Percentiles rank a stretch among this genome's conserved stretches.
phyloP scores from a whole-genome alignment of 1,140 invertebrate species.

The Heliconius himera region DNA sequence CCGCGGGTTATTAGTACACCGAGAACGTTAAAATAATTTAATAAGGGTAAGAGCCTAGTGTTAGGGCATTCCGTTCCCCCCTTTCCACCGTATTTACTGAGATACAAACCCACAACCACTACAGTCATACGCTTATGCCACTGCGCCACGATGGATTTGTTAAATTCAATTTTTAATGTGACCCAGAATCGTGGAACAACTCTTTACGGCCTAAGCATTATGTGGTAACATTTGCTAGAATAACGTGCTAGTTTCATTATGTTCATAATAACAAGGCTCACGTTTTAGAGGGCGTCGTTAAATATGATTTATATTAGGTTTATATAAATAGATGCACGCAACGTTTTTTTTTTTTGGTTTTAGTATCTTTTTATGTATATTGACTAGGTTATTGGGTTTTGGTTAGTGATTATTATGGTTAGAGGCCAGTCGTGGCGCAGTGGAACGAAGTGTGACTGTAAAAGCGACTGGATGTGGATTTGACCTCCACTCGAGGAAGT shows the following conservation, averaged over 20 bases:
- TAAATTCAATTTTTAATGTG: conserved; percentile 2
- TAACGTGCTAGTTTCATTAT: conserved; percentile 28
- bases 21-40: too few species aligned
- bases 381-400: too few species aligned
- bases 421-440: too few species aligned
- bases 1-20: too few species aligned
- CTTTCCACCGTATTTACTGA: too few species aligned
- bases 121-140: not conserved
- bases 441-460: too few species aligned
- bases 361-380: too few species aligned
- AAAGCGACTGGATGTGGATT: too few species aligned
- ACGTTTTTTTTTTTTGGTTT: not conserved
- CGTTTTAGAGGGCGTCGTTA: conserved; percentile 2
- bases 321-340: conserved; percentile 9
- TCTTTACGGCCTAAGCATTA: conserved; percentile 23
- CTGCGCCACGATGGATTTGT: not conserved
- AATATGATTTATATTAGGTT: conserved; percentile 11
- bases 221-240: conserved; percentile 28
- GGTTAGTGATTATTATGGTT: too few species aligned
- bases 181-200: not conserved
- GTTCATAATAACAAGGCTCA: conserved; percentile 22
- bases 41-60: too few species aligned
- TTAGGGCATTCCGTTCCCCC: too few species aligned
- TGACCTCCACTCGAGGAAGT: too few species aligned
- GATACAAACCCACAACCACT: not conserved